A percentile compares a stretch with the other conserved stretches of the same genome.
Evolutionary conservation across 2,888 invertebrate species (phyloP).

Genomic region (Lasioglossum lativentre): DNA sequence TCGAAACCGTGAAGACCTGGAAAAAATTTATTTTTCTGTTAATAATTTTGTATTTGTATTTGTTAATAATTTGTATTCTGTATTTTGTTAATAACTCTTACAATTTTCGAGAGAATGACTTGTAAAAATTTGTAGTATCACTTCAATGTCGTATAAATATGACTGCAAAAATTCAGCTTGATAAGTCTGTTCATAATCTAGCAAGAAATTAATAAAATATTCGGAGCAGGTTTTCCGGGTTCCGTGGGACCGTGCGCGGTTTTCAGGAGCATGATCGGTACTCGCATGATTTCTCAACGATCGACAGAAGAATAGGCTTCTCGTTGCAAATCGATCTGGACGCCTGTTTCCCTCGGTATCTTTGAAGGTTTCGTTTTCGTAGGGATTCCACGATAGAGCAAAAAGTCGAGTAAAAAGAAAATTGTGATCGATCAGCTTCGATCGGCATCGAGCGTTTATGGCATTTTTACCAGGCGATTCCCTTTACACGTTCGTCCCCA

Average conservation of each 20-base stretch:
- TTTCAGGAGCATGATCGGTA: not conserved
- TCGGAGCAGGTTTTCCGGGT: not conserved
- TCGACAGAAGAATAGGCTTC: not conserved
- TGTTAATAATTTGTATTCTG: too few species aligned
- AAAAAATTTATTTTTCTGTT: not conserved
- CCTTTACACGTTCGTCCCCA: not conserved
- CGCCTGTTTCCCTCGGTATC: not conserved
- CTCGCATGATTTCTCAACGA: not conserved
- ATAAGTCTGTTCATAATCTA: not conserved
- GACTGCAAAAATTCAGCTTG: not conserved
- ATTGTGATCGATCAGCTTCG: not conserved
- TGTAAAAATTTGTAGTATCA: not conserved
- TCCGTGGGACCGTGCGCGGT: not conserved
- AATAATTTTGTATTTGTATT: too few species aligned
- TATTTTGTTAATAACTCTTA: not conserved
- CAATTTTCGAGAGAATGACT: not conserved
- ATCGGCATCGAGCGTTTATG: not conserved
- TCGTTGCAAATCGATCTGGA: constrained; percentile 1
- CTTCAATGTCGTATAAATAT: not conserved
- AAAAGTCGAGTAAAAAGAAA: not conserved
- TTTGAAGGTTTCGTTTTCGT: not conserved
- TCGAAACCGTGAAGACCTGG: not conserved
- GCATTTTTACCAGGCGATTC: not conserved
- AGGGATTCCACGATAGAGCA: not conserved
- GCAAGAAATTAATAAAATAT: not conserved